Base-by-base conservation (phyloP, 1,140 invertebrate genomes). In the Papilio aristodemus region DNA sequence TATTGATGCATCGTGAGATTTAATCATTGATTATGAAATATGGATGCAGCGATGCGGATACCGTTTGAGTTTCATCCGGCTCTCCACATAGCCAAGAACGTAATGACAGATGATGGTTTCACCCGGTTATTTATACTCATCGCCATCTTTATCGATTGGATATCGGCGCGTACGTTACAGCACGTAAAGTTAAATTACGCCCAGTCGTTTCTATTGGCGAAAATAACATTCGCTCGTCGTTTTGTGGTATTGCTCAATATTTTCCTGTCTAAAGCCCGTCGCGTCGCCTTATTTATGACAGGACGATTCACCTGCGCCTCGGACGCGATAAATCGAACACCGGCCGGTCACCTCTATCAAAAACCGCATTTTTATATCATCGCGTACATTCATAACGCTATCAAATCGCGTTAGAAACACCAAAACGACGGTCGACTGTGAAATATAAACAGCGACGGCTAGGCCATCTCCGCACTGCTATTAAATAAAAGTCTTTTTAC, bases 401-500 rank as follows among this genome's bases (percentile, higher is more conserved):
- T 87, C 78, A 89, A 86, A 89, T 74, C 69, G 72, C 79, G 76
- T 70, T 79, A 72, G 76, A 77, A 85, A 84, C 72, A 79, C 75
- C 84, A 76, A 82, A 85, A 87, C 78, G 80, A 83, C 81, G 80
- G 79, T 78, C 76, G 70, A 77, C 71, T 78, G 83, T 88, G 85
- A 87, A 90, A 85, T 80, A 83, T 85, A 82, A 84, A 78, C 79
- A 77, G 69, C 86, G 80, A 87, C 83, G 78, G 85, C 81, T 87
- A 87, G 85, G 84, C 87, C 79, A 83, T 87, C 78, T 86, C 83
- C 73, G 77, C 83, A 80, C 71, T 75, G 85, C 85, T 86, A 89
- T 90, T 90, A 90, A 90, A 90, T 90, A 88, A 90, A 89, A 90
- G 83, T 89, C 81, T 90, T 87, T 88, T 84, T 86, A 84, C 88